Conservation (phyloP, 1,140 invertebrate genomes). For the Drosophila chauvacae region DNA sequence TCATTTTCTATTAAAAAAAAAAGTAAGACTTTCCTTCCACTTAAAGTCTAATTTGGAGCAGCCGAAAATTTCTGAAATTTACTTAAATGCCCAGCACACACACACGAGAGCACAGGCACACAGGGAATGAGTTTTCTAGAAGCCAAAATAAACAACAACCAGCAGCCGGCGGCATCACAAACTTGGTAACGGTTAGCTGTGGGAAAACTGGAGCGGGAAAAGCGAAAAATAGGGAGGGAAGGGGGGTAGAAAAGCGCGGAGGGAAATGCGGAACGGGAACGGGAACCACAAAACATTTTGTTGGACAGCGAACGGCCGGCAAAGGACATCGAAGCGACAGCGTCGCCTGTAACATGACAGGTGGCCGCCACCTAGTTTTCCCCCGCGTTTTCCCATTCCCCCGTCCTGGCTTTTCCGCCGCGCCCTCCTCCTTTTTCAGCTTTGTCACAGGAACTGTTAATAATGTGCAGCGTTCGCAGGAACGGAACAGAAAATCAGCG, state of each 20-base stretch:
- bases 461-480: slow-evolving; percentile 72
- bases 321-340: slow-evolving; percentile 68
- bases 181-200: slow-evolving; percentile 50
- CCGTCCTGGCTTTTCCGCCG: neutral
- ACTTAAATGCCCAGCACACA: slow-evolving; percentile 29
- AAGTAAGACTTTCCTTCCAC: neutral
- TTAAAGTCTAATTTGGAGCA: slow-evolving; percentile 18
- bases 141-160: slow-evolving; percentile 77
- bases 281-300: slow-evolving; percentile 83
- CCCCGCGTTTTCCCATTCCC: neutral
- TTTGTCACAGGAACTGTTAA: slow-evolving; percentile 83
- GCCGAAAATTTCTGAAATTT: slow-evolving; percentile 48
- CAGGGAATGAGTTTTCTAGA: slow-evolving; percentile 52
- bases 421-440: slow-evolving; percentile 25
- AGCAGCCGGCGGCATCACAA: slow-evolving; percentile 62
- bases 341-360: slow-evolving; percentile 72
- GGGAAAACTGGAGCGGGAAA: slow-evolving; percentile 7
- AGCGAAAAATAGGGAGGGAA: neutral
- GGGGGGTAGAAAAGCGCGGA: neutral
- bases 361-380: slow-evolving; percentile 45
- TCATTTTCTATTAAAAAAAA: no score
- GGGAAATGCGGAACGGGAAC: slow-evolving; percentile 45
- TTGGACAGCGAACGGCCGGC: slow-evolving; percentile 80
- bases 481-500: slow-evolving; percentile 79
- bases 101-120: neutral